Evolutionary conservation across 2,113 vertebrate species (phyloP).

Genomic region (Lagopus leucura): DNA sequence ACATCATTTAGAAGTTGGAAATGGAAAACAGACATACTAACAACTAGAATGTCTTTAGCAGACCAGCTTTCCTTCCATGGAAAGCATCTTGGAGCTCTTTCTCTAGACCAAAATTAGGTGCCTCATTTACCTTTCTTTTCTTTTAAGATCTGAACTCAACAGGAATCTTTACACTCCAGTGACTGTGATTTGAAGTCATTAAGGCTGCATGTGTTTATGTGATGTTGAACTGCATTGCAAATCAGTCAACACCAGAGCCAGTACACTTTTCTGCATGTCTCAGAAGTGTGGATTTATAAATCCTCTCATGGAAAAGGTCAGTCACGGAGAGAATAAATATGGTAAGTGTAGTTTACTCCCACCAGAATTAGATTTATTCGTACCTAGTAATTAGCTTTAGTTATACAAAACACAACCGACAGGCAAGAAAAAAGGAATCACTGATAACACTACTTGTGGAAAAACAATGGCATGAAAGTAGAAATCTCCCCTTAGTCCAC

Average conservation of each 20-base stretch:
- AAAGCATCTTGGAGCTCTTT: not conserved
- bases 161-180: not conserved
- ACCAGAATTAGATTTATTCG: constrained; percentile 40
- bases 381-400: constrained; percentile 39
- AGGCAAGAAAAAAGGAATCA: constrained; percentile 5
- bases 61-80: not conserved
- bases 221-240: not conserved
- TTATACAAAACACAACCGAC: constrained; percentile 34
- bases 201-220: not conserved
- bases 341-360: constrained; percentile 33
- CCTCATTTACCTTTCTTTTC: not conserved
- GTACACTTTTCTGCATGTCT: not conserved
- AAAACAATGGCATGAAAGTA: constrained; percentile 6
- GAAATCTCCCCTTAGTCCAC: not conserved
- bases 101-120: not conserved
- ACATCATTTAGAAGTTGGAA: not conserved
- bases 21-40: not conserved
- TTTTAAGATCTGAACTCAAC: not conserved
- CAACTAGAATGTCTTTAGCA: not conserved
- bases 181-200: not conserved
- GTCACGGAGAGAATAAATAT: constrained; percentile 33
- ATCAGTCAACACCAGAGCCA: not conserved
- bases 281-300: constrained; percentile 1
- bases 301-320: constrained; percentile 48
- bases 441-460: not conserved